A percentile compares a stretch with the other conserved stretches of the same genome.
Evolutionary conservation across 2,113 vertebrate species (phyloP).

Genomic region (Oreochromis aureus): DNA sequence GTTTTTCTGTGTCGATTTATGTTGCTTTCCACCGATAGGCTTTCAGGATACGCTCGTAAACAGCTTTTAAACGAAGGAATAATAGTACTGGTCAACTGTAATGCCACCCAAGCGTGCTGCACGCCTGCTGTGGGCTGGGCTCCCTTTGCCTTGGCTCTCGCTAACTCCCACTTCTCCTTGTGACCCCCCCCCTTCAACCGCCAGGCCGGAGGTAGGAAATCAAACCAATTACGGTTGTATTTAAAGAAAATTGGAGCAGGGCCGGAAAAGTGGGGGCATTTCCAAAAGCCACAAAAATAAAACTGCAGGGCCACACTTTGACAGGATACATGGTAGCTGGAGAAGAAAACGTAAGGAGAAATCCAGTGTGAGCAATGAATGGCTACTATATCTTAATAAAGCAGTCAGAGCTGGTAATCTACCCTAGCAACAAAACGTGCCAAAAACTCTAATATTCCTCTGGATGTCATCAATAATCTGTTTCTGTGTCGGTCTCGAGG

Average conservation of each 20-base stretch:
- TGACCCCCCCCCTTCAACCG: background rate
- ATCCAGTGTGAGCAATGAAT: background rate
- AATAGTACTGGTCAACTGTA: constrained; percentile 23
- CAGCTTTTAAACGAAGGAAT: constrained; percentile 49
- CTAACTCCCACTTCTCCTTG: background rate
- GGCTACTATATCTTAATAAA: background rate
- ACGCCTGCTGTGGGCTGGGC: constrained; percentile 41
- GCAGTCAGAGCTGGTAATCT: background rate
- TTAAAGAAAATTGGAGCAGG: constrained; percentile 74
- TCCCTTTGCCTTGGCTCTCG: constrained; percentile 35
- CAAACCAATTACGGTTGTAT: constrained; percentile 73
- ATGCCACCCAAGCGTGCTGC: constrained; percentile 56
- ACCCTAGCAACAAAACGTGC: background rate
- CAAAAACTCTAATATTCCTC: background rate
- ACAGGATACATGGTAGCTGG: constrained; percentile 22
- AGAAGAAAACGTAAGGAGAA: background rate
- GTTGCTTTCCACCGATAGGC: constrained; percentile 37
- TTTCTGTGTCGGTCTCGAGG: background rate
- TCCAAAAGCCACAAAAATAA: constrained; percentile 65
- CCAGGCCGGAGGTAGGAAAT: constrained; percentile 74
- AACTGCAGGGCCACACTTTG: constrained; percentile 39
- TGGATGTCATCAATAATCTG: background rate
- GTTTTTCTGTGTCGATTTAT: constrained; percentile 22
- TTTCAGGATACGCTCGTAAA: constrained; percentile 58
- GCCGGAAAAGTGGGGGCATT: constrained; percentile 69